Evolutionary conservation across 2,797 vertebrate species (phyloP).

Genomic region (Echiichthys vipera): DNA sequence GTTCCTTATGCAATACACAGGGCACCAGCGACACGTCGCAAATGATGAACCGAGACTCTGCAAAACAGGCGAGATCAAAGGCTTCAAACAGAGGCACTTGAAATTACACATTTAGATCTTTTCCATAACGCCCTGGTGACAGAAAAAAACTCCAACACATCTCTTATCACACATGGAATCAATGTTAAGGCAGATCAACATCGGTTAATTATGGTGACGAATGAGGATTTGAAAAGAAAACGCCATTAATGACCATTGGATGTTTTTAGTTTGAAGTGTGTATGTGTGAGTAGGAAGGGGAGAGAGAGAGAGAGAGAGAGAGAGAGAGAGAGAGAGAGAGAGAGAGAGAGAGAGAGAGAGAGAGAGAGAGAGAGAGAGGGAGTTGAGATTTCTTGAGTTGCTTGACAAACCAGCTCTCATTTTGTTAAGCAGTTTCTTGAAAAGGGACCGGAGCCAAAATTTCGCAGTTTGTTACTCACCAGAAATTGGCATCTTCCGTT

Average conservation of each 20-base stretch:
- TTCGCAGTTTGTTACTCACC: slow-evolving; percentile 58
- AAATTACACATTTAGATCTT: slow-evolving; percentile 89
- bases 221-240: slow-evolving; percentile 86
- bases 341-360: background rate
- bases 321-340: slow-evolving; percentile 2
- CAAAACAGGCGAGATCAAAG: slow-evolving; percentile 88
- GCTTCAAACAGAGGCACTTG: slow-evolving; percentile 86
- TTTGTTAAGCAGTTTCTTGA: slow-evolving; percentile 35
- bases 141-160: slow-evolving; percentile 80
- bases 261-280: slow-evolving; percentile 42
- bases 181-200: slow-evolving; percentile 84
- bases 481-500: slow-evolving; percentile 53
- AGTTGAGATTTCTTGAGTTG: slow-evolving; percentile 51
- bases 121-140: slow-evolving; percentile 84
- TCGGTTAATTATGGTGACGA: slow-evolving; percentile 82
- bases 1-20: slow-evolving; percentile 80
- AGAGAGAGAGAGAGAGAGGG: background rate
- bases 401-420: slow-evolving; percentile 30
- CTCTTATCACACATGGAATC: slow-evolving; percentile 88
- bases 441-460: slow-evolving; percentile 28
- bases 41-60: slow-evolving; percentile 81
- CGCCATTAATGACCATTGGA: slow-evolving; percentile 83
- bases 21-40: slow-evolving; percentile 69
- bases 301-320: background rate
- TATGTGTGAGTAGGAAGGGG: slow-evolving; percentile 5